phyloP scores from a whole-genome alignment of 2,113 vertebrate genomes.

The Aviceda subcristata region DNA sequence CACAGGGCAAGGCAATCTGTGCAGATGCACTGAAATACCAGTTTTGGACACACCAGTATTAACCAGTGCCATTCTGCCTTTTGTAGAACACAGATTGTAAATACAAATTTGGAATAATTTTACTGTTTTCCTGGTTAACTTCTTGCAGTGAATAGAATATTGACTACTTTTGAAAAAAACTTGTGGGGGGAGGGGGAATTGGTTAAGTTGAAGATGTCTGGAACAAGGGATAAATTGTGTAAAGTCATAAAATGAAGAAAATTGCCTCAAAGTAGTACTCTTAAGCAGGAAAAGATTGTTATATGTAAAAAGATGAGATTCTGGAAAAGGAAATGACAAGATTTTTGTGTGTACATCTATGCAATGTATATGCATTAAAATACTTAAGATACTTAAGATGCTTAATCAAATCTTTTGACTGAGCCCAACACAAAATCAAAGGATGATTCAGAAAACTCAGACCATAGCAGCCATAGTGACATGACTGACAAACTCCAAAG shows the following conservation, averaged over 20 bases:
- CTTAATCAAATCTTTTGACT: neutral
- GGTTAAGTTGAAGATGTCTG: neutral
- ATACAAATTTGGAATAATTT: neutral
- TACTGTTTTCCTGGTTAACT: neutral
- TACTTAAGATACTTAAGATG: neutral
- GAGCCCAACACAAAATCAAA: neutral
- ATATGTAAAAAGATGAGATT: neutral
- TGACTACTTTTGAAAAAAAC: neutral
- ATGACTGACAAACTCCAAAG: neutral
- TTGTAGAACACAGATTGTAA: neutral
- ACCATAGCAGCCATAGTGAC: neutral
- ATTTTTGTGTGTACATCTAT: neutral
- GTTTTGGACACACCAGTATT: neutral
- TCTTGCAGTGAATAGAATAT: neutral
- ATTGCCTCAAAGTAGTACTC: neutral
- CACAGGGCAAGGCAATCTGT: neutral
- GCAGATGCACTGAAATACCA: neutral
- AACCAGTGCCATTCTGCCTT: neutral
- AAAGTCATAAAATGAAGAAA: neutral
- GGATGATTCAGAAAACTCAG: neutral
- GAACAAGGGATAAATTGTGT: neutral
- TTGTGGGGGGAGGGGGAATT: accelerated
- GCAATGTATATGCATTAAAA: neutral
- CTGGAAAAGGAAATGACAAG: neutral
- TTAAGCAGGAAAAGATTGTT: neutral